These are phyloP conservation scores for Manis javanica DNA, from an alignment of 2,797 vertebrate species.

Conservation along the genomic window DNA sequence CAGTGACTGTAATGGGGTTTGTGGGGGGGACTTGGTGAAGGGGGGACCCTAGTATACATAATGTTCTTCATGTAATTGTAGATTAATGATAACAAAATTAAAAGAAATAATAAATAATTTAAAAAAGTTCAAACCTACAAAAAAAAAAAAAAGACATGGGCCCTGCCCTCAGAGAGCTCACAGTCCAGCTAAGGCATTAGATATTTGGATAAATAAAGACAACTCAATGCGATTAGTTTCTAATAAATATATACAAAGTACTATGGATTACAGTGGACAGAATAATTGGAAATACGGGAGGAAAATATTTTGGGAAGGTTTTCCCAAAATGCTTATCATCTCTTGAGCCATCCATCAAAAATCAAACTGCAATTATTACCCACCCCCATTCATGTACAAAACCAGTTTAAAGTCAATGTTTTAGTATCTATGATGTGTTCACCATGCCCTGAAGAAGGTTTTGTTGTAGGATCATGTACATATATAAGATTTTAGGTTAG, in stretches of 20 bases:
- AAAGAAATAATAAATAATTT: too few relatives aligned
- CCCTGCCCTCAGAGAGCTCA: background rate
- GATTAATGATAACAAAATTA: too few relatives aligned
- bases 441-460: background rate
- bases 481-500: background rate
- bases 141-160: background rate
- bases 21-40: too few relatives aligned
- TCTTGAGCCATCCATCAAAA: conserved; percentile 7
- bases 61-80: too few relatives aligned
- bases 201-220: background rate
- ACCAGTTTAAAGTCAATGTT: conserved; percentile 34
- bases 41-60: too few relatives aligned
- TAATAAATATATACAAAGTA: background rate
- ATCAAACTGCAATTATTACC: background rate
- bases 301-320: conserved; percentile 21
- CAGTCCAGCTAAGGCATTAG: background rate
- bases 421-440: background rate
- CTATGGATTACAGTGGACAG: background rate
- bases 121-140: too few relatives aligned
- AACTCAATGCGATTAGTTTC: background rate
- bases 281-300: conserved; percentile 23
- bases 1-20: too few relatives aligned
- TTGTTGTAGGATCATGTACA: background rate
- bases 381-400: background rate
- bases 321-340: background rate